Evolutionary conservation across 2,113 vertebrate genomes (phyloP).

Genomic region (Ornithorhynchus anatinus): DNA sequence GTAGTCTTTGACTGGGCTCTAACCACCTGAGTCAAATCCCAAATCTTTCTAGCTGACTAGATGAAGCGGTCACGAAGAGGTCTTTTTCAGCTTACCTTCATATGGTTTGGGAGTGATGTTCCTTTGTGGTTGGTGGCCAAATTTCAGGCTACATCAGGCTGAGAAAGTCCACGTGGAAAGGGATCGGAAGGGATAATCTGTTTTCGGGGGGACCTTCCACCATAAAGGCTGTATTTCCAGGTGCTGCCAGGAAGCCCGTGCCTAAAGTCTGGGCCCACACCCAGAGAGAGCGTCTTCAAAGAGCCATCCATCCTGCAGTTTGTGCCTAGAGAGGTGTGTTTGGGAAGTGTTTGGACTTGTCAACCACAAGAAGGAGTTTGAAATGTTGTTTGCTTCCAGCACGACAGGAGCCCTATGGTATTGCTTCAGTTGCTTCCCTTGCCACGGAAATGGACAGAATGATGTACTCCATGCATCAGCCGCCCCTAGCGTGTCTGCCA

Average conservation of each 20-base stretch:
- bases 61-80: background rate
- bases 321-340: background rate
- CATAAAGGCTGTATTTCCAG: background rate
- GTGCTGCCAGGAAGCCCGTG: background rate
- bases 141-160: background rate
- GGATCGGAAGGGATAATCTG: background rate
- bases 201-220: background rate
- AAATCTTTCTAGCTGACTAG: background rate
- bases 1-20: background rate
- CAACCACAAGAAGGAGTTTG: background rate
- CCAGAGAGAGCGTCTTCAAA: background rate
- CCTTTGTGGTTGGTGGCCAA: background rate
- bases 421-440: background rate
- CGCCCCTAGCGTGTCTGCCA: no score
- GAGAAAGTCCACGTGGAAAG: background rate
- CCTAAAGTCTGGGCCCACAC: background rate
- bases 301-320: background rate
- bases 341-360: conserved; percentile 6
- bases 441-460: background rate
- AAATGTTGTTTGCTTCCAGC: conserved; percentile 5
- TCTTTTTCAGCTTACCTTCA: background rate
- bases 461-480: no score
- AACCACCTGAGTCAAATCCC: background rate
- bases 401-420: background rate
- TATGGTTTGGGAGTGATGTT: background rate